phyloP scores from a whole-genome alignment of 2,888 invertebrate genomes.

The Augochlorella aurata region DNA sequence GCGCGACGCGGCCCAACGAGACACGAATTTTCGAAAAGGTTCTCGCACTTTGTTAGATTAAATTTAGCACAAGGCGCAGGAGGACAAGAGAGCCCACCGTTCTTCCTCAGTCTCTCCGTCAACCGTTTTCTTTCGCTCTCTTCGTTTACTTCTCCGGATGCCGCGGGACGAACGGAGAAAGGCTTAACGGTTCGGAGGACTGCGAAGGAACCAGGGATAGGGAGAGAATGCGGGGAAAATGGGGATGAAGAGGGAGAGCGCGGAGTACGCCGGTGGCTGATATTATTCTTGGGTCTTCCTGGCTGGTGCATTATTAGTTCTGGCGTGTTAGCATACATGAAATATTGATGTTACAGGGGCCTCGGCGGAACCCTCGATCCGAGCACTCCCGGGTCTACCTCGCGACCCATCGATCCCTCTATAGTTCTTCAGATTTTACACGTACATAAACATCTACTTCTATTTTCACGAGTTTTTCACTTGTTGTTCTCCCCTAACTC shows the following conservation, averaged over 20 bases:
- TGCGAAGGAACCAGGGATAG: constrained; percentile 26
- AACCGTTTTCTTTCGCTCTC: background rate
- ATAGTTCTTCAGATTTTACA: constrained; percentile 49
- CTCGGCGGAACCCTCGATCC: constrained; percentile 38
- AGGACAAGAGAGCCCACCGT: constrained; percentile 15
- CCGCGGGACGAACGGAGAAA: constrained; percentile 26
- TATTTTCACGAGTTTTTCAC: constrained; percentile 30
- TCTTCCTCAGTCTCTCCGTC: background rate
- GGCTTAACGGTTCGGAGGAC: constrained; percentile 14
- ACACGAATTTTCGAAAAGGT: constrained; percentile 69
- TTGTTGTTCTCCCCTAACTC: constrained; percentile 20
- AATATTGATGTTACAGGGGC: constrained; percentile 81
- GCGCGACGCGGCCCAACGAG: constrained; percentile 40
- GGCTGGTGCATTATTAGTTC: constrained; percentile 81
- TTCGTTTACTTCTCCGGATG: too few relatives aligned
- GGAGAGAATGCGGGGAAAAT: constrained; percentile 39
- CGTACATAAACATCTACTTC: constrained; percentile 46
- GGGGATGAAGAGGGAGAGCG: constrained; percentile 45
- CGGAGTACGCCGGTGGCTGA: constrained; percentile 71
- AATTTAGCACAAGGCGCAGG: constrained; percentile 68
- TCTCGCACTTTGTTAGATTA: constrained; percentile 70
- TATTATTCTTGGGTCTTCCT: constrained; percentile 81
- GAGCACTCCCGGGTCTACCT: constrained; percentile 16
- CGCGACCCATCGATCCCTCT: constrained; percentile 4
- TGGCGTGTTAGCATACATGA: constrained; percentile 82